Conservation (phyloP, 1,140 invertebrate species). For the Drosophila willistoni region DNA sequence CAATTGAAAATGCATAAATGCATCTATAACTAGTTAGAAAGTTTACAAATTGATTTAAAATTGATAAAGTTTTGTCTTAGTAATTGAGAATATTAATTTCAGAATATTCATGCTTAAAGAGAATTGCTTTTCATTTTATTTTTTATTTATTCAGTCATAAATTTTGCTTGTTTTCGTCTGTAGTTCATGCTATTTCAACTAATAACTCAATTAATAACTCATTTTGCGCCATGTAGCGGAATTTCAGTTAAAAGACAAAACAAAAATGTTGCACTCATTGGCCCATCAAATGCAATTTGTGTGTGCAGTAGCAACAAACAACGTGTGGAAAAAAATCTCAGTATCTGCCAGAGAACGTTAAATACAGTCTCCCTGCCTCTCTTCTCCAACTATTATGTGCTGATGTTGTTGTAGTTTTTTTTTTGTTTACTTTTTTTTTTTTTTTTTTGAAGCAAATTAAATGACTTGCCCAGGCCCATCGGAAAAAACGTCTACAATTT, state of each 20-base stretch:
- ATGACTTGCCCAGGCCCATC: constrained; percentile 46
- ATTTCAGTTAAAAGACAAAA: background rate
- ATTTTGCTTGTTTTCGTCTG: background rate
- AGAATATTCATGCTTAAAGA: too few relatives aligned
- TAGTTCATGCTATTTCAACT: constrained; percentile 46
- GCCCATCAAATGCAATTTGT: constrained; percentile 56
- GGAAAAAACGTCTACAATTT: constrained; percentile 59
- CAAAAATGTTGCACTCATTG: constrained; percentile 40
- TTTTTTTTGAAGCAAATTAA: constrained; percentile 65
- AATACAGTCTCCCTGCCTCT: constrained; percentile 18
- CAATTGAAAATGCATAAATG: constrained; percentile 4
- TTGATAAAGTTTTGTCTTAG: too few relatives aligned
- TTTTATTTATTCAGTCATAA: background rate
- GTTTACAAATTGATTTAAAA: background rate
- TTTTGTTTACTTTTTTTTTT: background rate
- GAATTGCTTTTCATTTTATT: background rate
- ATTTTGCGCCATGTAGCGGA: constrained; percentile 37
- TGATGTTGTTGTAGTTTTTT: constrained; percentile 21
- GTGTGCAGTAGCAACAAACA: background rate
- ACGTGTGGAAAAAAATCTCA: constrained; percentile 46
- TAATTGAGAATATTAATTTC: too few relatives aligned
- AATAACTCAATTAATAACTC: constrained; percentile 79
- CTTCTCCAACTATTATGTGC: constrained; percentile 32
- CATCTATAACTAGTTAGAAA: background rate
- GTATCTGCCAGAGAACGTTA: constrained; percentile 10